Conservation (phyloP, 2,797 vertebrate species). For the Aulostomus chinensis region DNA sequence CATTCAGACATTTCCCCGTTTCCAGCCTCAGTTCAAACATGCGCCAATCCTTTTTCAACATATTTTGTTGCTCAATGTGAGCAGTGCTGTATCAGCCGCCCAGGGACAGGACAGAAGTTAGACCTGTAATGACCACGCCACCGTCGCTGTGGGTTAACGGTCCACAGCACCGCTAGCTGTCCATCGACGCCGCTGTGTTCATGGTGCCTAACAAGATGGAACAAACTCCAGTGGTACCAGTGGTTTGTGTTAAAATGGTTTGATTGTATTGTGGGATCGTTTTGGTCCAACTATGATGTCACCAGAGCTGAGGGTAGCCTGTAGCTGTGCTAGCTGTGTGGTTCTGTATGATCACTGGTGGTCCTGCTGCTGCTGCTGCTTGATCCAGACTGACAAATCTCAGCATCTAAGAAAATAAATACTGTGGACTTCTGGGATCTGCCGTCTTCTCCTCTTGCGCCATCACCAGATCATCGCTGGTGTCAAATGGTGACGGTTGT, state of each 20-base stretch:
- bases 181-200: neutral
- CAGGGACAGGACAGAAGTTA: neutral
- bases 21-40: slow-evolving; percentile 7
- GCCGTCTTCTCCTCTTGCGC: too few relatives aligned
- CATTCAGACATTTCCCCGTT: slow-evolving; percentile 42
- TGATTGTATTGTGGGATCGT: too few relatives aligned
- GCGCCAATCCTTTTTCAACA: neutral
- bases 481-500: neutral
- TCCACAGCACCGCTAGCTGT: neutral
- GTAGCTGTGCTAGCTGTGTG: too few relatives aligned
- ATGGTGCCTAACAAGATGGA: neutral
- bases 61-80: slow-evolving; percentile 2
- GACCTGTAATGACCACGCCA: slow-evolving; percentile 5
- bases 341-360: too few relatives aligned
- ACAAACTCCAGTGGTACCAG: too few relatives aligned
- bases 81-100: slow-evolving; percentile 7
- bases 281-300: too few relatives aligned
- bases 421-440: too few relatives aligned
- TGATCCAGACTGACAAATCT: too few relatives aligned
- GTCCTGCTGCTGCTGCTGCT: too few relatives aligned
- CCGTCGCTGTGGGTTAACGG: slow-evolving; percentile 1
- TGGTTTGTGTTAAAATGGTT: neutral
- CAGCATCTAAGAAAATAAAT: too few relatives aligned
- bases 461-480: neutral
- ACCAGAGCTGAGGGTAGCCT: too few relatives aligned